A percentile compares a stretch with the other conserved stretches of the same genome.
These are phyloP conservation scores for Melanostoma mellinum DNA, from an alignment of 2,888 invertebrate species.

Conservation along the genomic window DNA sequence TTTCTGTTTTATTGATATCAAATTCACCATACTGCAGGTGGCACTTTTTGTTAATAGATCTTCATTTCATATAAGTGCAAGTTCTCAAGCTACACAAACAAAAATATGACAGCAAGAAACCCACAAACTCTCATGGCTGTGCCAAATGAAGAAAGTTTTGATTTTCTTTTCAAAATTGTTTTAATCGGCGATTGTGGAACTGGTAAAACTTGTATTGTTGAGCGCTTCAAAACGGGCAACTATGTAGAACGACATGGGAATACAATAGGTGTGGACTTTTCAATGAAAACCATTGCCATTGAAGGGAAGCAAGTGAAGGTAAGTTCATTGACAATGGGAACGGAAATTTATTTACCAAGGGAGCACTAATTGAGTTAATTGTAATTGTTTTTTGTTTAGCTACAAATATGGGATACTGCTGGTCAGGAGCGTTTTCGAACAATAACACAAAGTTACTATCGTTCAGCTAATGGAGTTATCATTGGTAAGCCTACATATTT, in stretches of 20 bases:
- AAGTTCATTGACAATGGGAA: conserved; percentile 66
- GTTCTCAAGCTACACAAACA: conserved; percentile 8
- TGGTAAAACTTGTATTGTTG: conserved; percentile 97
- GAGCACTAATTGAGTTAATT: conserved; percentile 6
- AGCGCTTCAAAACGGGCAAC: conserved; percentile 96
- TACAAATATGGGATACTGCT: conserved; percentile 98
- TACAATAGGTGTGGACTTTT: conserved; percentile 98
- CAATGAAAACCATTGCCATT: conserved; percentile 97
- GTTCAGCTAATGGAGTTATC: conserved; percentile 98
- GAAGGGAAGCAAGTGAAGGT: conserved; percentile 98
- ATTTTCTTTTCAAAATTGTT: conserved; percentile 96
- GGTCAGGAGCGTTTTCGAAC: conserved; percentile 98
- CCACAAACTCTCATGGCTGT: conserved; percentile 89
- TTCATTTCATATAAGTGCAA: conserved; percentile 13
- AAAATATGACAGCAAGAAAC: conserved; percentile 87
- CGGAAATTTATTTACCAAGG: not conserved
- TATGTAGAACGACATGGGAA: conserved; percentile 97
- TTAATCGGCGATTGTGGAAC: conserved; percentile 95
- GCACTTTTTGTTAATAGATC: conserved; percentile 1
- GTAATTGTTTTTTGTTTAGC: conserved; percentile 74
- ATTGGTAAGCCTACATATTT: conserved; percentile 84
- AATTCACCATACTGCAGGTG: conserved; percentile 32
- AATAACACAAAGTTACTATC: conserved; percentile 98
- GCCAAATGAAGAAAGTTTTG: conserved; percentile 91
- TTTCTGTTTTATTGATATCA: conserved; percentile 45